Conservation (phyloP, 2,797 vertebrate genomes). For the Syndactyla subalaris region DNA sequence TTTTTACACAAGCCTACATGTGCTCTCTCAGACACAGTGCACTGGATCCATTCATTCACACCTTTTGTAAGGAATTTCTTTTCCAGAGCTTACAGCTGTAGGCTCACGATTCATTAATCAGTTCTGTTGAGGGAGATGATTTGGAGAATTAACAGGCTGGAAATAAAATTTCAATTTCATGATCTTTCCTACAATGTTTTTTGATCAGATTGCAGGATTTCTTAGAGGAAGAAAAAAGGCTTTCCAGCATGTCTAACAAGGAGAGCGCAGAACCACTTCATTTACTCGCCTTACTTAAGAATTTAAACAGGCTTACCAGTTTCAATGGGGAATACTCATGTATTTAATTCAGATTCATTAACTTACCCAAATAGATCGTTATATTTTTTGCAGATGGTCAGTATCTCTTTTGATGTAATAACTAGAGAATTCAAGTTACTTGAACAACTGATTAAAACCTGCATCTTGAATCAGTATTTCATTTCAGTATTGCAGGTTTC, state of each 20-base stretch:
- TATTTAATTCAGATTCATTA: background rate
- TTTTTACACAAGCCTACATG: rapidly evolving
- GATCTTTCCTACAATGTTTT: background rate
- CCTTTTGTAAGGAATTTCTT: background rate
- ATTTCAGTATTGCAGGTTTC: background rate
- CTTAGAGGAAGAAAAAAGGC: background rate
- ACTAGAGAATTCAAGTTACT: background rate
- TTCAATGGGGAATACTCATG: background rate
- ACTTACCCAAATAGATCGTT: background rate
- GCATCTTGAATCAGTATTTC: background rate
- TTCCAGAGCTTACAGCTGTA: background rate
- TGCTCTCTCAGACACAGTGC: background rate
- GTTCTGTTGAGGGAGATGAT: background rate
- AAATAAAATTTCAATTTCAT: background rate
- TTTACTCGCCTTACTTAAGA: background rate
- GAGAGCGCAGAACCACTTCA: background rate
- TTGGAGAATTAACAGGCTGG: background rate
- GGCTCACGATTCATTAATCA: background rate
- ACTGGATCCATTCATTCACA: background rate
- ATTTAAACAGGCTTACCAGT: background rate
- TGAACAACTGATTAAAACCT: background rate
- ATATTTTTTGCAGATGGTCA: background rate
- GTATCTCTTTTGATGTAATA: background rate
- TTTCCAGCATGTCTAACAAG: background rate
- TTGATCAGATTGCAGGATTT: background rate